phyloP scores from a whole-genome alignment of 2,113 vertebrate species.

The Nannospalax galili region DNA sequence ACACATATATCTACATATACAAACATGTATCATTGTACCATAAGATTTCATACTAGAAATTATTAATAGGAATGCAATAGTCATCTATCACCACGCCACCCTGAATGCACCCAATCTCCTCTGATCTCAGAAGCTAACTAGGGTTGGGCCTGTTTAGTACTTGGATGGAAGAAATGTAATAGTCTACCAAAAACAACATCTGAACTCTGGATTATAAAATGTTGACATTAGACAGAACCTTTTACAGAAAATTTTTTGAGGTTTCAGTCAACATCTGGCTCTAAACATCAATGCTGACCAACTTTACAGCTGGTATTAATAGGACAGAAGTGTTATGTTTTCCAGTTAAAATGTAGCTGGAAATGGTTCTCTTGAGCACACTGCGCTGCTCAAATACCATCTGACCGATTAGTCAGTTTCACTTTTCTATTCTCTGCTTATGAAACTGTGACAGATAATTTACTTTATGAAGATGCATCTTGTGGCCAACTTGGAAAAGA shows the following conservation, averaged over 20 bases:
- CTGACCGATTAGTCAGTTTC: constrained; percentile 29
- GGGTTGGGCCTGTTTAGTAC: no score
- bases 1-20: not conserved
- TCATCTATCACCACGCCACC: no score
- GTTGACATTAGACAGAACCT: not conserved
- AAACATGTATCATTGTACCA: not conserved
- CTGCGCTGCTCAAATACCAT: constrained; percentile 28
- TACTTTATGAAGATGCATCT: constrained; percentile 39
- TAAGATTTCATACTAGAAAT: not conserved
- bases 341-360: constrained; percentile 14
- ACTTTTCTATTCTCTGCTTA: constrained; percentile 46
- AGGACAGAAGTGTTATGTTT: constrained; percentile 39
- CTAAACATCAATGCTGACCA: not conserved
- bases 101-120: no score
- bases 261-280: not conserved
- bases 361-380: constrained; percentile 17
- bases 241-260: not conserved
- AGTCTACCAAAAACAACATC: not conserved
- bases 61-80: not conserved
- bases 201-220: constrained; percentile 12
- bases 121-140: no score
- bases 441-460: constrained; percentile 31
- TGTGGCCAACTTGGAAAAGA: constrained; percentile 19
- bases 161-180: not conserved
- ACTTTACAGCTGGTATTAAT: not conserved